Conservation (phyloP, 1,140 invertebrate species). For the Zaprionus capensis region DNA sequence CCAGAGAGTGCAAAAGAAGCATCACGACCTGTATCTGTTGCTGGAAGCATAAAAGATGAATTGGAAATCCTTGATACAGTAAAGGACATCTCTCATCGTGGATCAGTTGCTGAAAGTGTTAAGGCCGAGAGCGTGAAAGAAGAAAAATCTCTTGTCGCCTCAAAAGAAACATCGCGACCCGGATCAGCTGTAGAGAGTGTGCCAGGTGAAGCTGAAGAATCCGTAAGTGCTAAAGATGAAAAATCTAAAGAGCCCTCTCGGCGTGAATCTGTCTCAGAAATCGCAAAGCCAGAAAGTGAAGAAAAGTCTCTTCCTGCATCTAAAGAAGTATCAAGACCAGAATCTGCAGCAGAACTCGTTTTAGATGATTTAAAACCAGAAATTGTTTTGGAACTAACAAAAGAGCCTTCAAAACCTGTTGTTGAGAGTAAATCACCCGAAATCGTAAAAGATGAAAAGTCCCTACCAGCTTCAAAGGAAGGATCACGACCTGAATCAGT, state of each 20-base stretch:
- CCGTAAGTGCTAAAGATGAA: constrained; percentile 6
- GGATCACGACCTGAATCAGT: constrained; percentile 26
- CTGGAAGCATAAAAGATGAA: constrained; percentile 26
- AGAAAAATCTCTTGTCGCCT: constrained; percentile 15
- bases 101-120: constrained; percentile 37
- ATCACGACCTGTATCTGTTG: constrained; percentile 36
- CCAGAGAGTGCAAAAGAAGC: constrained; percentile 30
- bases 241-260: constrained; percentile 37
- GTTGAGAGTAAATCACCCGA: constrained; percentile 21
- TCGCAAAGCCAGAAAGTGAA: constrained; percentile 7
- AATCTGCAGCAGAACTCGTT: constrained; percentile 36
- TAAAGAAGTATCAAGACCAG: constrained; percentile 48
- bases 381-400: background rate
- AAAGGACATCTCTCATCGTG: constrained; percentile 19
- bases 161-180: constrained; percentile 34
- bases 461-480: constrained; percentile 19
- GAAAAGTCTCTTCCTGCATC: constrained; percentile 39
- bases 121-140: constrained; percentile 28
- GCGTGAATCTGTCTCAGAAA: constrained; percentile 28
- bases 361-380: constrained; percentile 21
- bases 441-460: constrained; percentile 36
- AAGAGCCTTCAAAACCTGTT: constrained; percentile 43
- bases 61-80: constrained; percentile 12
- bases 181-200: constrained; percentile 29
- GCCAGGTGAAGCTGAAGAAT: constrained; percentile 22